Percentiles rank a stretch among this genome's conserved stretches.
phyloP scores from a whole-genome alignment of 2,888 invertebrate genomes.

The Caenorhabditis sp. region DNA sequence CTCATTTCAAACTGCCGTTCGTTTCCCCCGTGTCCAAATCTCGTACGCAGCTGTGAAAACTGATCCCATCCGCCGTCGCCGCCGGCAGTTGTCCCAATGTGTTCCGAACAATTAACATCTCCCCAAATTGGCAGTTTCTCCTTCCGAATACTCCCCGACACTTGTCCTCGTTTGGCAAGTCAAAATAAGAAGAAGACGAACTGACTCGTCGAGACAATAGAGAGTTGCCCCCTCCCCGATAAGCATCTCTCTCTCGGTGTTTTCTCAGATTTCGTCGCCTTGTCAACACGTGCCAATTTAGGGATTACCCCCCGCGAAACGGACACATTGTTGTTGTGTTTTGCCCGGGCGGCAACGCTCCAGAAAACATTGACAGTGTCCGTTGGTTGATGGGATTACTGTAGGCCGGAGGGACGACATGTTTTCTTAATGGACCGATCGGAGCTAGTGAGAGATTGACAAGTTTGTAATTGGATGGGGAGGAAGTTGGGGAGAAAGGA shows the following conservation, averaged over 20 bases:
- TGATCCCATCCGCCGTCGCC: slow-evolving; percentile 27
- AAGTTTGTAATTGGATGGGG: slow-evolving; percentile 44
- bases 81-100: too few species aligned
- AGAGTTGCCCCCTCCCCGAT: slow-evolving; percentile 22
- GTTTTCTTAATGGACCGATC: slow-evolving; percentile 25
- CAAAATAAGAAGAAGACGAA: too few species aligned
- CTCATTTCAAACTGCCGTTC: background rate
- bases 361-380: slow-evolving; percentile 17
- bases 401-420: slow-evolving; percentile 16
- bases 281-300: slow-evolving; percentile 38
- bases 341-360: background rate
- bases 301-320: slow-evolving; percentile 28
- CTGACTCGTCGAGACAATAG: too few species aligned
- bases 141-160: slow-evolving; percentile 27
- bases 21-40: slow-evolving; percentile 6
- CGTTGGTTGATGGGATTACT: slow-evolving; percentile 47
- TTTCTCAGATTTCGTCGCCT: slow-evolving; percentile 32
- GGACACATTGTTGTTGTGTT: slow-evolving; percentile 43
- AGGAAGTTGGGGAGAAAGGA: background rate
- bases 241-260: slow-evolving; percentile 53
- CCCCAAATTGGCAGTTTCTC: slow-evolving; percentile 38
- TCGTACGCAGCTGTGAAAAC: slow-evolving; percentile 43
- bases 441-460: slow-evolving; percentile 43
- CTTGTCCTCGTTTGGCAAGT: slow-evolving; percentile 13
- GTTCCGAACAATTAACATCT: slow-evolving; percentile 35